Evolutionary conservation across 2,888 invertebrate species (phyloP).

Genomic region (Byasa hedistus): DNA sequence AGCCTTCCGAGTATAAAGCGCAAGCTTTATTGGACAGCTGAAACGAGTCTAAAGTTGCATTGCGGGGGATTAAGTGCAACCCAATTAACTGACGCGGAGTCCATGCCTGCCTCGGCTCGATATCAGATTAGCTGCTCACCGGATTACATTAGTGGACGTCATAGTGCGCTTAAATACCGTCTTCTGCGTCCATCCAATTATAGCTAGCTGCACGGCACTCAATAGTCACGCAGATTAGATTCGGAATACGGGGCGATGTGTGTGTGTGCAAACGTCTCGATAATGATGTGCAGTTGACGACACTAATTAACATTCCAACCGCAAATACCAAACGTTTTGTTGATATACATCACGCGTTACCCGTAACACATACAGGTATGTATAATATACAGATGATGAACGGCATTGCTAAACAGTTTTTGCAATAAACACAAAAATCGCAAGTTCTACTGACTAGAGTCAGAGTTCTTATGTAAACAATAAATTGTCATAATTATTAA

Average conservation of each 20-base stretch:
- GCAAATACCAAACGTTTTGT: conserved; percentile 7
- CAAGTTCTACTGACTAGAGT: too few relatives aligned
- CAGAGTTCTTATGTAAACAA: too few relatives aligned
- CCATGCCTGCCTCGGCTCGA: conserved; percentile 64
- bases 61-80: conserved; percentile 71
- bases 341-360: background rate
- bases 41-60: conserved; percentile 71
- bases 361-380: background rate
- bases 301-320: conserved; percentile 17
- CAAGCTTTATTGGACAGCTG: conserved; percentile 56
- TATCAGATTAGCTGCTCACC: conserved; percentile 73
- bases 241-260: conserved; percentile 37
- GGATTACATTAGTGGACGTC: conserved; percentile 71
- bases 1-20: conserved; percentile 31
- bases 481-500: too few relatives aligned
- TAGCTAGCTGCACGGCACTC: conserved; percentile 52
- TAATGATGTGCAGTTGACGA: conserved; percentile 19
- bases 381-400: background rate
- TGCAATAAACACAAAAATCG: too few relatives aligned
- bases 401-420: too few relatives aligned
- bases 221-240: conserved; percentile 65
- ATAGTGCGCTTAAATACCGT: conserved; percentile 47
- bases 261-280: conserved; percentile 3
- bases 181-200: conserved; percentile 59
- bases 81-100: conserved; percentile 68